Percentiles rank a stretch among this genome's conserved stretches.
phyloP scores from a whole-genome alignment of 1,140 invertebrate species.

The Drosophila pachea region DNA sequence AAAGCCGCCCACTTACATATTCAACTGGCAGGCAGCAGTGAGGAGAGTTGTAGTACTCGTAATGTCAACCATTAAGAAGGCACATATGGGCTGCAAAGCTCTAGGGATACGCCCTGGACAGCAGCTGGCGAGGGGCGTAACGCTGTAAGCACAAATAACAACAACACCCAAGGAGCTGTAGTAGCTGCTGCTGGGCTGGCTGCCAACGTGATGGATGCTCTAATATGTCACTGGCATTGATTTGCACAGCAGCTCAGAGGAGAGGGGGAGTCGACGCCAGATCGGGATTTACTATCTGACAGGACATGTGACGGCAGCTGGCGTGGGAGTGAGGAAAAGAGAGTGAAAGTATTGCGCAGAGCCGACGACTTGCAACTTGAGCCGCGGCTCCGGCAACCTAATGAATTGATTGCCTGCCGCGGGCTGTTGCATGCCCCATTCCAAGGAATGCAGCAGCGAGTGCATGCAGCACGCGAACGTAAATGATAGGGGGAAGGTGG shows the following conservation, averaged over 20 bases:
- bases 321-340: constrained; percentile 8
- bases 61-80: constrained; percentile 65
- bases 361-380: constrained; percentile 6
- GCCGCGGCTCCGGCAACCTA: constrained; percentile 3
- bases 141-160: constrained; percentile 34
- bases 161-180: constrained; percentile 30
- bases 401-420: constrained; percentile 28
- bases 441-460: constrained; percentile 13
- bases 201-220: constrained; percentile 68
- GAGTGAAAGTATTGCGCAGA: constrained; percentile 35
- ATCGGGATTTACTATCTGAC: constrained; percentile 29
- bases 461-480: constrained; percentile 3
- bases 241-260: constrained; percentile 36
- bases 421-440: neutral
- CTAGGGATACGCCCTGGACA: constrained; percentile 63
- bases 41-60: constrained; percentile 29
- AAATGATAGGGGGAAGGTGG: neutral
- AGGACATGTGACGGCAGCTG: constrained; percentile 29
- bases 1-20: constrained; percentile 21
- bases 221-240: constrained; percentile 75
- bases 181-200: constrained; percentile 10
- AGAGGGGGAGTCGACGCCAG: neutral
- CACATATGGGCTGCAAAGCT: constrained; percentile 52
- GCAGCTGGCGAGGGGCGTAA: neutral
- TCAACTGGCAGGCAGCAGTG: constrained; percentile 17